Percentiles rank a stretch among this genome's conserved stretches.
phyloP scores from a whole-genome alignment of 2,113 vertebrate genomes.

The Canis aureus region DNA sequence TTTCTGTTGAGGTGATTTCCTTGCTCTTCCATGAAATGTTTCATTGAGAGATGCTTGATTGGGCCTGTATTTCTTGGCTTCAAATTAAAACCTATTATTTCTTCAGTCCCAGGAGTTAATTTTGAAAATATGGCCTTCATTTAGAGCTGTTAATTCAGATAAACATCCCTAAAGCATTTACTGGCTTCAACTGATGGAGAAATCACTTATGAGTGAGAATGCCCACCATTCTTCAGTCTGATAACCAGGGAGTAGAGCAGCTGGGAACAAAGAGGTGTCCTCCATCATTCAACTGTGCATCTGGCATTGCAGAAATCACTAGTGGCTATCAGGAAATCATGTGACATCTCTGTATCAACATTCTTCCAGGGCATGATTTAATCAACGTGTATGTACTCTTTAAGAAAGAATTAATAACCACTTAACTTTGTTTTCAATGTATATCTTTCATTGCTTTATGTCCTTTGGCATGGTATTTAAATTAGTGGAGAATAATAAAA shows the following conservation, averaged over 20 bases:
- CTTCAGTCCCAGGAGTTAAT: conserved; percentile 64
- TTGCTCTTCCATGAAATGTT: conserved; percentile 16
- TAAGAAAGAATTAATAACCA: conserved; percentile 50
- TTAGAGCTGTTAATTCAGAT: conserved; percentile 56
- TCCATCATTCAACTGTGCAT: background rate
- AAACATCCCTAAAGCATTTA: conserved; percentile 17
- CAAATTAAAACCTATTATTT: conserved; percentile 63
- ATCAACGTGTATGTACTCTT: conserved; percentile 34
- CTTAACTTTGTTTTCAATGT: conserved; percentile 20
- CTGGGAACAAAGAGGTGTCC: background rate
- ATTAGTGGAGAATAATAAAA: conserved; percentile 77
- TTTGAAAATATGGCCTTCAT: conserved; percentile 68
- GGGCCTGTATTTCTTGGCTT: conserved; percentile 66
- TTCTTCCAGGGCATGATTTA: conserved; percentile 22
- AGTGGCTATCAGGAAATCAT: background rate
- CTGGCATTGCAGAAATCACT: background rate
- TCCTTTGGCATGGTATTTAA: conserved; percentile 72
- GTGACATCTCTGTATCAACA: background rate
- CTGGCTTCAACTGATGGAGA: background rate
- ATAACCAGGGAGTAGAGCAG: background rate
- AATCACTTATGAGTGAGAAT: background rate
- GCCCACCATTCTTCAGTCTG: background rate
- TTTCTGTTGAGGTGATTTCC: conserved; percentile 58
- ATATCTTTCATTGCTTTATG: conserved; percentile 65
- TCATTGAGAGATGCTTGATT: conserved; percentile 18